Percentiles rank a stretch among this genome's conserved stretches.
These are phyloP conservation scores for Ursus arctos DNA, from an alignment of 2,113 vertebrate genomes.

Conservation along the genomic window DNA sequence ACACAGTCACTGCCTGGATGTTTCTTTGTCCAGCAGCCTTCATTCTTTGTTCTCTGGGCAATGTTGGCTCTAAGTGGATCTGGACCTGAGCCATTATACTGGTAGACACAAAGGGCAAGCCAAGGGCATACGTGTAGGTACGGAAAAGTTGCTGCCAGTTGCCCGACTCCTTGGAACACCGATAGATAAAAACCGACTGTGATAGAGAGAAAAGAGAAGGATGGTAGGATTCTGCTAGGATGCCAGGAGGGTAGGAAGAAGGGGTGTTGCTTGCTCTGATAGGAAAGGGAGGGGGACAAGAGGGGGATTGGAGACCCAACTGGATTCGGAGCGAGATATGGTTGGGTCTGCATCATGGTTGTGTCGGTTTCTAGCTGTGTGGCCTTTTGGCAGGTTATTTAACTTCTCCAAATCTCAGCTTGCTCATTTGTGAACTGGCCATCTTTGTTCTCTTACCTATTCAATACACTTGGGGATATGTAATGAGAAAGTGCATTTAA, in stretches of 20 bases:
- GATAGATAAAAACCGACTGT: background rate
- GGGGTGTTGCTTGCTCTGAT: background rate
- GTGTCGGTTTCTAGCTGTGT: background rate
- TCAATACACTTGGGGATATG: background rate
- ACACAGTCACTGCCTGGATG: background rate
- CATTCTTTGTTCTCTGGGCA: conserved; percentile 32
- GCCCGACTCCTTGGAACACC: background rate
- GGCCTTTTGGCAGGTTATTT: conserved; percentile 26
- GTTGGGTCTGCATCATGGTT: background rate
- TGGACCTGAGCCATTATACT: background rate
- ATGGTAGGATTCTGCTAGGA: background rate
- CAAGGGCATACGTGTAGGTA: background rate
- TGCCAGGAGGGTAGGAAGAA: background rate
- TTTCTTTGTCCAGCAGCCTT: background rate
- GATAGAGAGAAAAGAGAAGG: background rate
- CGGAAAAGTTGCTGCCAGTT: background rate
- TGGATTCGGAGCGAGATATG: background rate
- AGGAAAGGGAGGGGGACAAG: background rate
- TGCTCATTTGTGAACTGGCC: background rate
- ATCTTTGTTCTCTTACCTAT: background rate
- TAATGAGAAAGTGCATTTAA: background rate
- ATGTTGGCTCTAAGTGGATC: background rate
- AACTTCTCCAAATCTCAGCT: background rate
- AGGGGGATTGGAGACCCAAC: background rate
- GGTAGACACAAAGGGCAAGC: background rate